These are phyloP conservation scores for Trinectes maculatus DNA, from an alignment of 2,113 vertebrate genomes.

Conservation along the genomic window DNA sequence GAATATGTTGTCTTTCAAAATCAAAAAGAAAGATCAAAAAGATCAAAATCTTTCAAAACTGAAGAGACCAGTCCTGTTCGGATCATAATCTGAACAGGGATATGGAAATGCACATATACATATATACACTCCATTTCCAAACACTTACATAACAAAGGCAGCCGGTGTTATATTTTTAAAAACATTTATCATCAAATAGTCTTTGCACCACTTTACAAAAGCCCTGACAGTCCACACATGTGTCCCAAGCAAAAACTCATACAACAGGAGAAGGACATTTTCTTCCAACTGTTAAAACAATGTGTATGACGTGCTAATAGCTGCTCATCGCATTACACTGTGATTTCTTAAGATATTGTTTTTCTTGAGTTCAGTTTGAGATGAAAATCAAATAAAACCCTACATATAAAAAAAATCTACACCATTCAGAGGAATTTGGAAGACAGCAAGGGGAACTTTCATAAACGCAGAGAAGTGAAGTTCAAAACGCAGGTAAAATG, in stretches of 20 bases:
- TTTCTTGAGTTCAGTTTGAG: constrained; percentile 31
- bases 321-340: constrained; percentile 66
- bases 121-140: background rate
- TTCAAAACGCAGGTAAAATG: constrained; percentile 4
- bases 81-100: too few species aligned
- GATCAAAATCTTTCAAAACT: too few species aligned
- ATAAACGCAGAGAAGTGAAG: constrained; percentile 4
- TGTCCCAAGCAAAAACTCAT: constrained; percentile 44
- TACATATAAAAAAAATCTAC: constrained; percentile 27
- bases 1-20: background rate
- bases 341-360: constrained; percentile 44
- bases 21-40: too few species aligned
- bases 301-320: constrained; percentile 56
- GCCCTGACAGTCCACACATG: constrained; percentile 50
- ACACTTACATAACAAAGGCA: constrained; percentile 25
- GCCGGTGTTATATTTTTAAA: constrained; percentile 32
- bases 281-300: constrained; percentile 45
- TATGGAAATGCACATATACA: background rate
- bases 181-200: constrained; percentile 71
- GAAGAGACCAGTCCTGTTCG: too few species aligned
- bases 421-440: constrained; percentile 41
- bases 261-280: constrained; percentile 26
- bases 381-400: constrained; percentile 27
- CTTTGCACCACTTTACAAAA: constrained; percentile 50
- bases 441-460: constrained; percentile 31